These are phyloP conservation scores for Kryptopterus vitreolus DNA, from an alignment of 2,797 vertebrate species.

Conservation along the genomic window DNA sequence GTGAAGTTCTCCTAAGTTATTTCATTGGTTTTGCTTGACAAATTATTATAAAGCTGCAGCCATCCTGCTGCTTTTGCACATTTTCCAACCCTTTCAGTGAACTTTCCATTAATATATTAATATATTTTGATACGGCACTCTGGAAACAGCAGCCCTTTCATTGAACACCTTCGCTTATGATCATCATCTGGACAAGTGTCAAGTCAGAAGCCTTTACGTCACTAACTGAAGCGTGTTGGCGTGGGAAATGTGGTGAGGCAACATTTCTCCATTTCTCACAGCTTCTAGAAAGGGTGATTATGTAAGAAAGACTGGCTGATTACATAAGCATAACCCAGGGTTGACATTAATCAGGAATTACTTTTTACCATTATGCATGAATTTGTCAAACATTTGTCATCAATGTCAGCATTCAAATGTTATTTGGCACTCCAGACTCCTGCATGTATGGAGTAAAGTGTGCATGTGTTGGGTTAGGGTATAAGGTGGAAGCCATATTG, in stretches of 20 bases:
- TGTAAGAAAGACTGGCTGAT: constrained; percentile 9
- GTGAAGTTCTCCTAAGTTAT: too few relatives aligned
- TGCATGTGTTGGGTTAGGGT: too few relatives aligned
- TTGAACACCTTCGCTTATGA: background rate
- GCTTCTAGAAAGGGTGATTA: constrained; percentile 15
- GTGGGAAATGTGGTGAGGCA: background rate
- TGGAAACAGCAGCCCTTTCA: background rate
- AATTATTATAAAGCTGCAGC: too few relatives aligned
- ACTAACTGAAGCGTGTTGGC: background rate
- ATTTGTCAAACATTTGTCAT: background rate
- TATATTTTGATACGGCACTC: too few relatives aligned
- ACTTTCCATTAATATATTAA: too few relatives aligned
- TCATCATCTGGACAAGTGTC: too few relatives aligned
- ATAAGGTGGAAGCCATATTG: too few relatives aligned
- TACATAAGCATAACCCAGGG: constrained; percentile 5
- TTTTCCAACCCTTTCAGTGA: too few relatives aligned
- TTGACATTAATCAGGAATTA: background rate
- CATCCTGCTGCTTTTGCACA: too few relatives aligned
- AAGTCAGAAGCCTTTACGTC: background rate
- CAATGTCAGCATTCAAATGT: background rate
- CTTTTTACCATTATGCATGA: constrained; percentile 4
- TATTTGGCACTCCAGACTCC: constrained; percentile 1
- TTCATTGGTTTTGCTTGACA: too few relatives aligned
- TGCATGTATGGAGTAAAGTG: background rate
- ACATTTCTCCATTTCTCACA: background rate